Evolutionary conservation across 2,113 vertebrate genomes (phyloP), one percentile per base, ranked within the genome.

Genomic region (Spheniscus mendiculus): DNA sequence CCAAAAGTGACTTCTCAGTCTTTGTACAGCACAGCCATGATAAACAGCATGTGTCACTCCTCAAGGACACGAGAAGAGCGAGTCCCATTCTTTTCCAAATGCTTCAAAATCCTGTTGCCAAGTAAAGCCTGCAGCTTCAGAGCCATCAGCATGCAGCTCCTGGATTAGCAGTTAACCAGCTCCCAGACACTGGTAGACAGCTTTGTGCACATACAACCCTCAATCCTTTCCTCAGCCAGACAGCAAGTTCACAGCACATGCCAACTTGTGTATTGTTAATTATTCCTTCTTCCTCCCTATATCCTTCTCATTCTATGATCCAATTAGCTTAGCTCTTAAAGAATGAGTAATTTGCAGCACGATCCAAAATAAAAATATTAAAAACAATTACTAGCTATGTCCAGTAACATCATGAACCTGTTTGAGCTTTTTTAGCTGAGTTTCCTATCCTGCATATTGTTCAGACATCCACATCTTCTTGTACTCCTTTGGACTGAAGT

Each of bases 21-120:
- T 71, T 67, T 27, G 69, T 76, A 40, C 42, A 79, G 56, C 42
- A 82, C 5, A 79, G 44, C 69, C 32, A 49, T 12, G 65, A 84
- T 55, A 87, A 90, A 93, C 81, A 67, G 63, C 69, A 78, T 38
- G 32, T 82, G 78, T 76, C 88, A 78, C 69, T 93, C 73, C 78
- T 93, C 89, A 94, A 95, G 65, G 81, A 95, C 81, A 87, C 73
- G 59, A 52, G 89, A 74, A 56, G 38, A 85, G 26, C 6, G 1
- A 93, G 50, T 44, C 16, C 77, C 61, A 82, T 79, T 89, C 94
- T 93, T 79, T 84, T 74, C 70, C 74, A 90, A 93, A 90, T 44
- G 70, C 82, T 90, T 90, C 65, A 78, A 76, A 95, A 93, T 82
- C 93, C 11, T 2, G 61, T 87, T 82, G 83, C 83, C 93, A 96